These are phyloP conservation scores for Salmo trutta DNA, from an alignment of 2,797 vertebrate genomes.

Conservation along the genomic window DNA sequence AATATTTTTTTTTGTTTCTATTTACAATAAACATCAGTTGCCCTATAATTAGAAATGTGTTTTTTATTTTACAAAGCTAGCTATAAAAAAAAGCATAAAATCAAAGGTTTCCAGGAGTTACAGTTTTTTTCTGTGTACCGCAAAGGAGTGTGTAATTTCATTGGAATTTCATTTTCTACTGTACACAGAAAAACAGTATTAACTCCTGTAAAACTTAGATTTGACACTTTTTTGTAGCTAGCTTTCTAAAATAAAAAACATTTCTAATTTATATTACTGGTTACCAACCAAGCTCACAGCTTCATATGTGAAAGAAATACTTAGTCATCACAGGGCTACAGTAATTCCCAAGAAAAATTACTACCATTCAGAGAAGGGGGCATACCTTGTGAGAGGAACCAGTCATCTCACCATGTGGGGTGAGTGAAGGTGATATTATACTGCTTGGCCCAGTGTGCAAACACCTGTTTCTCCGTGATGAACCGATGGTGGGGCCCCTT, in stretches of 20 bases:
- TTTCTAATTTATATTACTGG: not conserved
- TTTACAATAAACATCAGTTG: slow-evolving; percentile 61
- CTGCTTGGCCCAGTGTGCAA: slow-evolving; percentile 89
- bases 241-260: not conserved
- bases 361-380: not conserved
- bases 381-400: not conserved
- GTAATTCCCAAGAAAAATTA: slow-evolving; percentile 1
- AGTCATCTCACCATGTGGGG: slow-evolving; percentile 81
- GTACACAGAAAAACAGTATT: no score
- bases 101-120: not conserved
- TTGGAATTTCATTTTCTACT: no score
- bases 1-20: slow-evolving; percentile 53
- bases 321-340: no score
- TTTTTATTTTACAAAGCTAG: not conserved
- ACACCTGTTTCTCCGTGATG: slow-evolving; percentile 96
- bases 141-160: no score
- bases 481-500: slow-evolving; percentile 96
- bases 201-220: not conserved
- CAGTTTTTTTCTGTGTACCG: no score
- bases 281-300: slow-evolving; percentile 12
- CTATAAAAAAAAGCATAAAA: not conserved
- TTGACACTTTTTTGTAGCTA: not conserved
- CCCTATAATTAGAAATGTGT: not conserved
- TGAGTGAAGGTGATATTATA: slow-evolving; percentile 94
- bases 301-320: no score